phyloP scores from a whole-genome alignment of 2,113 vertebrate genomes.

The Psettodes erumei region DNA sequence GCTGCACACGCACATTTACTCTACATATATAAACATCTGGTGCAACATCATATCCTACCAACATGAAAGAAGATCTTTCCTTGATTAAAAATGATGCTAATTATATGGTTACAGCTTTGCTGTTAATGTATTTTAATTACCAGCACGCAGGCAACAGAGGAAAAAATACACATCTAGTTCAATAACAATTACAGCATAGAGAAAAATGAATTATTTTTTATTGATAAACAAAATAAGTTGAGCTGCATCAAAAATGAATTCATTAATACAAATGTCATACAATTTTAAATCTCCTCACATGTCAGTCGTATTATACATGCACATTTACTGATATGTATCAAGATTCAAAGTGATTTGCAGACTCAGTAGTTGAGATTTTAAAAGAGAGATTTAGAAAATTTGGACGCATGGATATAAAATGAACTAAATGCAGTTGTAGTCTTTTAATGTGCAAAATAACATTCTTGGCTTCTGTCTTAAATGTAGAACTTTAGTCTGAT shows the following conservation, averaged over 20 bases:
- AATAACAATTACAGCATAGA: not conserved
- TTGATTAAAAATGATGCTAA: not conserved
- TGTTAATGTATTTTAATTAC: not conserved
- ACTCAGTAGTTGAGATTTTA: too few relatives aligned
- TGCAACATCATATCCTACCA: not conserved
- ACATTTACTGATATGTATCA: not conserved
- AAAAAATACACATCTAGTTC: not conserved
- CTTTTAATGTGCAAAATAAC: not conserved
- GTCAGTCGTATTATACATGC: not conserved
- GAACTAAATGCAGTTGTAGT: too few relatives aligned
- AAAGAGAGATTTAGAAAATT: too few relatives aligned
- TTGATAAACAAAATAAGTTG: not conserved
- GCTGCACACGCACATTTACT: not conserved
- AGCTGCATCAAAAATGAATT: not conserved
- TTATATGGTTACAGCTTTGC: not conserved
- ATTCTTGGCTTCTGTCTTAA: too few relatives aligned
- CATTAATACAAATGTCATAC: not conserved
- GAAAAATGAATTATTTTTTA: not conserved
- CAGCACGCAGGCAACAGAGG: not conserved
- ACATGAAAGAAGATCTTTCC: not conserved
- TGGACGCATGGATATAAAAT: too few relatives aligned
- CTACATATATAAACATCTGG: not conserved
- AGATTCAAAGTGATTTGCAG: not conserved
- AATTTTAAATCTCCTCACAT: not conserved
- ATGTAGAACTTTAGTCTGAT: too few relatives aligned